Percentiles rank a stretch among this genome's conserved stretches.
phyloP scores from a whole-genome alignment of 1,140 invertebrate species.

The Coelopa frigida region DNA sequence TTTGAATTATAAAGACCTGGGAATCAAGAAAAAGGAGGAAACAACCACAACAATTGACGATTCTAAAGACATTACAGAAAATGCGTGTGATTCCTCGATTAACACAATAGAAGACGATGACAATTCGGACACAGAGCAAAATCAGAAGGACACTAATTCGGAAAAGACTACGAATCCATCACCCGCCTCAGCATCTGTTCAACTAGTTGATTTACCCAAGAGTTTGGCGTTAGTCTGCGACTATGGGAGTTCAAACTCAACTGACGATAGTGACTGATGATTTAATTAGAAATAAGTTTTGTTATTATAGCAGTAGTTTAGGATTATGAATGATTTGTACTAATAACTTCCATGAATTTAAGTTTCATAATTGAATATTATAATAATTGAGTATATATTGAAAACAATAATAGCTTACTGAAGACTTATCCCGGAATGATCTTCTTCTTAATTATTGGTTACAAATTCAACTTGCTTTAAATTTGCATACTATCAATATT shows the following conservation, averaged over 20 bases:
- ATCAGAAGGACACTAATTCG: not conserved
- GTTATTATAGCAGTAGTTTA: too few species aligned
- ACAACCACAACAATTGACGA: not conserved
- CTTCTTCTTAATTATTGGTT: too few species aligned
- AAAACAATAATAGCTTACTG: too few species aligned
- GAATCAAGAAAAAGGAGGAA: conserved; percentile 27
- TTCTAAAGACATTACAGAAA: not conserved
- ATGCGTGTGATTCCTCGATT: not conserved
- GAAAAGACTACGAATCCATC: not conserved
- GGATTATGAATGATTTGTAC: too few species aligned
- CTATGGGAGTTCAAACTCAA: conserved; percentile 26
- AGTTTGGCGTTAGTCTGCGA: conserved; percentile 27
- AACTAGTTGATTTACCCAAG: conserved; percentile 13
- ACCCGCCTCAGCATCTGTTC: not conserved
- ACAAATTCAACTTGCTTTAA: too few species aligned
- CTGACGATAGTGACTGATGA: too few species aligned
- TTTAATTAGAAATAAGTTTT: too few species aligned
- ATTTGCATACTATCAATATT: too few species aligned
- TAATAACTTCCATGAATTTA: too few species aligned
- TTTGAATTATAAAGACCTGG: conserved; percentile 30
- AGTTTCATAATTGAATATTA: too few species aligned
- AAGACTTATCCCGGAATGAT: too few species aligned
- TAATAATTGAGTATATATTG: too few species aligned
- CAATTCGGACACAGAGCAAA: not conserved
- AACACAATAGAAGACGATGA: not conserved